A percentile compares a stretch with the other conserved stretches of the same genome.
Evolutionary conservation across 2,797 vertebrate genomes (phyloP).

Genomic region (Propithecus perrieri): DNA sequence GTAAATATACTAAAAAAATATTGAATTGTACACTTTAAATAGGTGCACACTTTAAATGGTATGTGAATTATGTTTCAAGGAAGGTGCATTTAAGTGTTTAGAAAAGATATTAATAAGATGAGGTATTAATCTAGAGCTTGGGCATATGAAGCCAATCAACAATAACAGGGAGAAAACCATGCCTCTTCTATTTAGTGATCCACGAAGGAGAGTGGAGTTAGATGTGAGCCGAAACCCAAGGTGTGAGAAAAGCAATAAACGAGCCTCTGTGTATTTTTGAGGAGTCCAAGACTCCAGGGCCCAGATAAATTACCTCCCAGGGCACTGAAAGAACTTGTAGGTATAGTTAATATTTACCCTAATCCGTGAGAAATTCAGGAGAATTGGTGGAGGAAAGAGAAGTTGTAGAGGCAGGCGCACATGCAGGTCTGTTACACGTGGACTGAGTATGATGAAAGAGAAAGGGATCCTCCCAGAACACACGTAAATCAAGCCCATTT

Average conservation of each 20-base stretch:
- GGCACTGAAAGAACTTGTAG: background rate
- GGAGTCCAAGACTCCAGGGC: background rate
- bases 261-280: background rate
- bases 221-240: background rate
- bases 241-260: background rate
- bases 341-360: background rate
- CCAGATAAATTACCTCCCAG: background rate
- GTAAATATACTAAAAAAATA: background rate
- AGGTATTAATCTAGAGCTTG: background rate
- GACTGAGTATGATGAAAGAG: background rate
- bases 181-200: background rate
- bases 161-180: background rate
- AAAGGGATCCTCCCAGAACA: background rate
- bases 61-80: background rate
- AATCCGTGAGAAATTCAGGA: background rate
- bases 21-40: background rate
- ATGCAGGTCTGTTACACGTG: background rate
- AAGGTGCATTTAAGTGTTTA: background rate
- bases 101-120: background rate
- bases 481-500: background rate
- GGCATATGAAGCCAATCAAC: background rate
- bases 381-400: background rate
- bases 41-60: background rate
- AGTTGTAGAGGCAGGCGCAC: background rate
- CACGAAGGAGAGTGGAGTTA: background rate